Percentiles rank a stretch among this genome's conserved stretches.
phyloP scores from a whole-genome alignment of 2,888 invertebrate species.

The Theristus sp. region DNA sequence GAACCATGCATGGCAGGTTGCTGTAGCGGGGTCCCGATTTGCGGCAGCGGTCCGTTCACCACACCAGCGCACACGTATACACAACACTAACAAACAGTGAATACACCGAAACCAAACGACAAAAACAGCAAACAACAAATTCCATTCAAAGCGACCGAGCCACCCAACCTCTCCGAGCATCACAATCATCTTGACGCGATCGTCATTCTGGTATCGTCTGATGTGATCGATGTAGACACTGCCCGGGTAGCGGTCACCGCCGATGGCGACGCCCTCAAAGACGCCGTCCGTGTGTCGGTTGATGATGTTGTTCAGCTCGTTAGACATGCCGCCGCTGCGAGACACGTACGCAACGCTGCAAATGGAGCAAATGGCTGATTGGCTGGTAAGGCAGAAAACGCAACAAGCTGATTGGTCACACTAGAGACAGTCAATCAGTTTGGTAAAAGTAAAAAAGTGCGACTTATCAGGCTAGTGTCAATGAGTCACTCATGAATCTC shows the following conservation, averaged over 20 bases:
- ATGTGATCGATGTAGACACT: slow-evolving; percentile 96
- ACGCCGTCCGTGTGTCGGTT: slow-evolving; percentile 91
- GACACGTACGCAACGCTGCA: slow-evolving; percentile 89
- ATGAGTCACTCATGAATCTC: not conserved
- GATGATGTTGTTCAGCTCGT: slow-evolving; percentile 92
- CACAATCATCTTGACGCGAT: slow-evolving; percentile 67
- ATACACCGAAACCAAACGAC: too few relatives aligned
- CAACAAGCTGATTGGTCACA: too few relatives aligned
- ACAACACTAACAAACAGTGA: too few relatives aligned
- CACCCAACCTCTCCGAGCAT: slow-evolving; percentile 54
- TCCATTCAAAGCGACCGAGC: not conserved
- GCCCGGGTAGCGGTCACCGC: slow-evolving; percentile 86
- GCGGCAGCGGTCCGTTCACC: too few relatives aligned
- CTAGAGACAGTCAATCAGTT: too few relatives aligned
- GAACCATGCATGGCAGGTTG: too few relatives aligned
- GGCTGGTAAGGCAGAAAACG: too few relatives aligned
- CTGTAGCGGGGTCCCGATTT: too few relatives aligned
- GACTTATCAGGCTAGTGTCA: too few relatives aligned
- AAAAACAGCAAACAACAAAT: too few relatives aligned
- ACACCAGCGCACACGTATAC: too few relatives aligned
- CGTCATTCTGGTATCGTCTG: slow-evolving; percentile 51
- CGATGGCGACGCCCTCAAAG: slow-evolving; percentile 90
- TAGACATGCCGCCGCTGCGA: slow-evolving; percentile 96
- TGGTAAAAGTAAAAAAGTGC: too few relatives aligned
- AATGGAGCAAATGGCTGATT: slow-evolving; percentile 7